Evolutionary conservation across 2,113 vertebrate genomes (phyloP).

Genomic region (Pipra filicauda): DNA sequence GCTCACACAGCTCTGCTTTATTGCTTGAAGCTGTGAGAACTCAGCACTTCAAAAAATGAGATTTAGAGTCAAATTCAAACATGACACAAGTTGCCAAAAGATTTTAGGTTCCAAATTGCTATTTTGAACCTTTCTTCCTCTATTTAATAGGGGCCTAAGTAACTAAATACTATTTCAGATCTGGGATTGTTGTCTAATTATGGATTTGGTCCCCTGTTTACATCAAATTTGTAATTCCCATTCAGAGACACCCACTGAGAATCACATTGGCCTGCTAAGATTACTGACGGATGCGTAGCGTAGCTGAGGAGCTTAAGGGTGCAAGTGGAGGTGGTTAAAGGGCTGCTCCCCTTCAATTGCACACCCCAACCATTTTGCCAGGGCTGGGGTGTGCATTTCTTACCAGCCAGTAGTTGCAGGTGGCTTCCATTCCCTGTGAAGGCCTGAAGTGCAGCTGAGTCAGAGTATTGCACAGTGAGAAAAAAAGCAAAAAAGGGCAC

Average conservation of each 20-base stretch:
- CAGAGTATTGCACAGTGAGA: not conserved
- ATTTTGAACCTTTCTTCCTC: not conserved
- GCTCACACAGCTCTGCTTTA: not conserved
- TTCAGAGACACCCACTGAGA: not conserved
- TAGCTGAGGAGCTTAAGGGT: not conserved
- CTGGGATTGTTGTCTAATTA: not conserved
- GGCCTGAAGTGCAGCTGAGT: not conserved
- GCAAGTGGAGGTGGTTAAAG: not conserved
- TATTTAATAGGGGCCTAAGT: not conserved
- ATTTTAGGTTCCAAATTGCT: not conserved
- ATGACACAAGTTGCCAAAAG: not conserved
- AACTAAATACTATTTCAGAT: not conserved
- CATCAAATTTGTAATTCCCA: not conserved
- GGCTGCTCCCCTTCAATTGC: not conserved
- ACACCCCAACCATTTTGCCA: not conserved
- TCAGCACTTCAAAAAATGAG: not conserved
- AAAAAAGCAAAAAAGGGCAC: not conserved
- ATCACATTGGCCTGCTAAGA: not conserved
- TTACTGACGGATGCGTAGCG: accelerated
- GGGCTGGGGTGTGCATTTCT: not conserved
- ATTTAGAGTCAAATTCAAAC: not conserved
- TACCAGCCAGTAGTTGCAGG: not conserved
- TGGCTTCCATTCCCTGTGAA: not conserved
- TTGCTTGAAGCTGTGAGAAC: not conserved
- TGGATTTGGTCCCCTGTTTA: not conserved